Conservation (phyloP, 2,113 vertebrate genomes). For the Chaetodon trifascialis region DNA sequence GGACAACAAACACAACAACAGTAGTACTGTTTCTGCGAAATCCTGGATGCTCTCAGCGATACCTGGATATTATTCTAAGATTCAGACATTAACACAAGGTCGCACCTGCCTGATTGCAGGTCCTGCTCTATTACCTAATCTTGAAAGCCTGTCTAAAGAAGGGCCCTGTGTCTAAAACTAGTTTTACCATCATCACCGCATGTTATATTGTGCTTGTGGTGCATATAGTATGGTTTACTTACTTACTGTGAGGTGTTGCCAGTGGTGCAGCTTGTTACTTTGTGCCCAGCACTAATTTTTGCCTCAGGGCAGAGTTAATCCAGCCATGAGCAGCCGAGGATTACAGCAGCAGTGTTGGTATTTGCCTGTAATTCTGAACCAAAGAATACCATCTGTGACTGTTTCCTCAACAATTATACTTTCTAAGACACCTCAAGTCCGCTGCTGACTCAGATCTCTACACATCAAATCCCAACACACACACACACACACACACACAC, state of each 20-base stretch:
- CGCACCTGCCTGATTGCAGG: too few relatives aligned
- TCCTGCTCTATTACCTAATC: not conserved
- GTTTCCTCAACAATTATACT: conserved; percentile 19
- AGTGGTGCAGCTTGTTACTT: not conserved
- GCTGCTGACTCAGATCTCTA: conserved; percentile 8
- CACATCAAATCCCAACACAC: not conserved
- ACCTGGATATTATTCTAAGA: too few relatives aligned
- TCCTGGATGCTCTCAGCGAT: too few relatives aligned
- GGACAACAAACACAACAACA: too few relatives aligned
- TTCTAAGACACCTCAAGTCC: not conserved
- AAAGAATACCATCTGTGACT: conserved; percentile 11
- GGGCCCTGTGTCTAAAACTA: not conserved
- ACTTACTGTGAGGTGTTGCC: not conserved
- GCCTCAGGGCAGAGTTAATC: not conserved
- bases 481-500: not conserved
- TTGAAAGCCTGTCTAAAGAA: not conserved
- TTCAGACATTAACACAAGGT: too few relatives aligned
- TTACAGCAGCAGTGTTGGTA: conserved; percentile 7
- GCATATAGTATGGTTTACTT: not conserved
- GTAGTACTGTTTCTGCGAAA: too few relatives aligned
- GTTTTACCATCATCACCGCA: not conserved
- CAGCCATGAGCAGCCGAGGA: conserved; percentile 9
- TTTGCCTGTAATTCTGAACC: conserved; percentile 21
- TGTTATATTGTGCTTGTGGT: not conserved
- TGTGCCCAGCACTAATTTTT: not conserved